phyloP scores from a whole-genome alignment of 2,888 invertebrate species.

The Eristalis intricaria region DNA sequence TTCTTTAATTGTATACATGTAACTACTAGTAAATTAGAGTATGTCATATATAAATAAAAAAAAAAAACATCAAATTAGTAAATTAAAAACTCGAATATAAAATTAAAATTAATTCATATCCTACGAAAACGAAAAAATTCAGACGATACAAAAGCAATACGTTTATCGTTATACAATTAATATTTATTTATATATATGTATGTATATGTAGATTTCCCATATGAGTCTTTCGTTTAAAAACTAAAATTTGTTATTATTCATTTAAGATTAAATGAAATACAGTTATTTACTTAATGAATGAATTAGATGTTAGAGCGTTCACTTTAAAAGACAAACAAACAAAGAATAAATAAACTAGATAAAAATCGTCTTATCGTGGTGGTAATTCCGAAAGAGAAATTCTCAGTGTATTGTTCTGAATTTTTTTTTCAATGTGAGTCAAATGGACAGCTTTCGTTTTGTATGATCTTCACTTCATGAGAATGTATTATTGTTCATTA shows the following conservation, averaged over 20 bases:
- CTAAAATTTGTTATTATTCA: constrained; percentile 23
- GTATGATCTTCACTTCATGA: background rate
- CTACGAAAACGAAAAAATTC: constrained; percentile 21
- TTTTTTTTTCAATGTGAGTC: constrained; percentile 1
- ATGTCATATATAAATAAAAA: constrained; percentile 33
- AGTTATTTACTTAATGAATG: constrained; percentile 18
- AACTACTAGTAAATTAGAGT: constrained; percentile 44
- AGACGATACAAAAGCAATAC: constrained; percentile 46
- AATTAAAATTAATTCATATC: constrained; percentile 33
- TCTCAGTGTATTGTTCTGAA: background rate
- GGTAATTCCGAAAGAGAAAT: background rate
- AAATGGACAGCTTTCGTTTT: background rate
- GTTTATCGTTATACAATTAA: constrained; percentile 32
- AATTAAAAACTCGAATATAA: constrained; percentile 34
- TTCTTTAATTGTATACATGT: constrained; percentile 48
- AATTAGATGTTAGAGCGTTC: background rate
- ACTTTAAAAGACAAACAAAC: constrained; percentile 4
- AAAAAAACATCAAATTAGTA: constrained; percentile 39
- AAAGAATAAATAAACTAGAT: no score
- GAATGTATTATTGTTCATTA: background rate
- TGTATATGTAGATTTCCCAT: constrained; percentile 38
- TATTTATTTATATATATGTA: constrained; percentile 34
- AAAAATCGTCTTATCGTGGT: background rate
- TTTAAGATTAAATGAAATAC: background rate
- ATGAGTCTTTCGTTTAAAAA: constrained; percentile 54